Conservation (phyloP, 1,140 invertebrate species). For the Trichonephila clavata region DNA sequence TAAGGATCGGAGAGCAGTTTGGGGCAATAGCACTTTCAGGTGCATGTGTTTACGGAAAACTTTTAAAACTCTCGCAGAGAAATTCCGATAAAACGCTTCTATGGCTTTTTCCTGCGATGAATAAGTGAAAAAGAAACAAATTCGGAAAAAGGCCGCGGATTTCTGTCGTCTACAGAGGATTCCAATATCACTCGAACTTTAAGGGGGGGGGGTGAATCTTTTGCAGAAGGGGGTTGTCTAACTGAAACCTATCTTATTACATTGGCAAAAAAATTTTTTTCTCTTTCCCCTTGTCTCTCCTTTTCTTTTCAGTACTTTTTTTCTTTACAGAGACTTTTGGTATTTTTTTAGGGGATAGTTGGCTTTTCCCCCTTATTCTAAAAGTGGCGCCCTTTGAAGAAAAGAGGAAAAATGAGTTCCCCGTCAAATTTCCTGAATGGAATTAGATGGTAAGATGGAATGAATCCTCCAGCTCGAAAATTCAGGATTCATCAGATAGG, state of each 20-base stretch:
- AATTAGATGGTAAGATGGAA: constrained; percentile 75
- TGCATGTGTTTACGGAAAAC: constrained; percentile 43
- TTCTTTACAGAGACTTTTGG: background rate
- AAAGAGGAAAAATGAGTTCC: constrained; percentile 57
- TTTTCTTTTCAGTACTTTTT: background rate
- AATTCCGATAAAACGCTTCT: constrained; percentile 68
- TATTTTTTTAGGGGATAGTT: too few relatives aligned
- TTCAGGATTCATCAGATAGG: constrained; percentile 69
- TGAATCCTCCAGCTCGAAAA: constrained; percentile 56
- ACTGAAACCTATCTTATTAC: constrained; percentile 60
- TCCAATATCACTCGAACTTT: constrained; percentile 59
- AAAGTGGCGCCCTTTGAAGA: background rate
- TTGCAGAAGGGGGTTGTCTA: background rate
- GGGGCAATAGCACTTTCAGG: constrained; percentile 9
- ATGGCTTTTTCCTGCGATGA: constrained; percentile 39
- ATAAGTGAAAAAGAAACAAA: constrained; percentile 57
- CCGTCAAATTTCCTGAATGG: constrained; percentile 75
- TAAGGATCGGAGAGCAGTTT: background rate
- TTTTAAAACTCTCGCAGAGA: constrained; percentile 46
- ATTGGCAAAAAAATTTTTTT: background rate
- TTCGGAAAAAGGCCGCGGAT: constrained; percentile 33
- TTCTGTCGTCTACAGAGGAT: constrained; percentile 30
- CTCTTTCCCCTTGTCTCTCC: background rate
- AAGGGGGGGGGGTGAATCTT: background rate
- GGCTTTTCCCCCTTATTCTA: background rate